These are phyloP conservation scores for Xestia ashworthii DNA, from an alignment of 2,888 invertebrate species.

Conservation along the genomic window DNA sequence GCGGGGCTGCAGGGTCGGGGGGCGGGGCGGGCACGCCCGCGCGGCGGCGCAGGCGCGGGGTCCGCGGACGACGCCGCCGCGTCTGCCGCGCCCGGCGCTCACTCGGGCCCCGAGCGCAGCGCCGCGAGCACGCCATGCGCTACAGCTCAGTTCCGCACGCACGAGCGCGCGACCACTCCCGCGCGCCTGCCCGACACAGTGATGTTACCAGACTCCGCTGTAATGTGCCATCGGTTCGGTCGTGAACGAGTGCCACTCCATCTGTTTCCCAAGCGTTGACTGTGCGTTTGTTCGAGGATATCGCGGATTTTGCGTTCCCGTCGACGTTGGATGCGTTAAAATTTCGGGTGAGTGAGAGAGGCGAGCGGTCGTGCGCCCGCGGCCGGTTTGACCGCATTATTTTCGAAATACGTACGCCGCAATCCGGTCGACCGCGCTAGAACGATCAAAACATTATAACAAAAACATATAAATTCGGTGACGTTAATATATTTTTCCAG, in stretches of 20 bases:
- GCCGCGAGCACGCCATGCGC: constrained; percentile 82
- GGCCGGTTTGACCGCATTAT: constrained; percentile 91
- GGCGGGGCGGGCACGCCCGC: constrained; percentile 69
- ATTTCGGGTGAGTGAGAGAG: constrained; percentile 90
- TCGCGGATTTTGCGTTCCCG: constrained; percentile 85
- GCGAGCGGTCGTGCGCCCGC: constrained; percentile 85
- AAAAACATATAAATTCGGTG: constrained; percentile 83
- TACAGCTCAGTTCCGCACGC: constrained; percentile 67
- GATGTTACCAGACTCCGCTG: constrained; percentile 86
- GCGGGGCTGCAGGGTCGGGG: constrained; percentile 66
- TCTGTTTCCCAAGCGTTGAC: constrained; percentile 87
- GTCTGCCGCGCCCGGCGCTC: constrained; percentile 79
- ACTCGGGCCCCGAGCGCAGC: constrained; percentile 82
- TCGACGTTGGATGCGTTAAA: constrained; percentile 89
- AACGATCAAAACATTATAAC: constrained; percentile 89
- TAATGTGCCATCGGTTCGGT: constrained; percentile 84
- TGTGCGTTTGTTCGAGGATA: constrained; percentile 75
- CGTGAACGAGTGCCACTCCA: constrained; percentile 86
- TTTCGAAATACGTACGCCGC: constrained; percentile 89
- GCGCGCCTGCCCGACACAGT: constrained; percentile 82
- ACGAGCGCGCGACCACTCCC: constrained; percentile 79
- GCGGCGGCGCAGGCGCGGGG: constrained; percentile 68
- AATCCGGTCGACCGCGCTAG: constrained; percentile 88
- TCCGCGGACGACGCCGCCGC: constrained; percentile 78
- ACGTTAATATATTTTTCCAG: constrained; percentile 72